phyloP scores from a whole-genome alignment of 2,888 invertebrate species.

The Andrena trimmerana region DNA sequence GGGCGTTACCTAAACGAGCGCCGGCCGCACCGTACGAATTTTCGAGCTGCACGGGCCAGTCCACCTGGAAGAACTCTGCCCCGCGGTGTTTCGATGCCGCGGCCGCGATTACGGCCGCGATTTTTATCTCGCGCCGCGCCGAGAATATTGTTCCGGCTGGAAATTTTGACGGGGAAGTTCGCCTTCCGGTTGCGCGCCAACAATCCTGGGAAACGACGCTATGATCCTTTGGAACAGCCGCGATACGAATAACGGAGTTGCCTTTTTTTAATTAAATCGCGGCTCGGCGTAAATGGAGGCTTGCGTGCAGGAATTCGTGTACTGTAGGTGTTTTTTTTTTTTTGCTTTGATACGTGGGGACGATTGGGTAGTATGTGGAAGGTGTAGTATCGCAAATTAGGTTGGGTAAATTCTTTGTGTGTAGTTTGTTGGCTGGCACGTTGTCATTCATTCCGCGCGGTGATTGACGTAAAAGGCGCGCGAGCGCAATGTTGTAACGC shows the following conservation, averaged over 20 bases:
- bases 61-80: not conserved
- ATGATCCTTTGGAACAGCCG: conserved; percentile 14
- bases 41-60: conserved; percentile 6
- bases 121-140: conserved; percentile 32
- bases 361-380: too few relatives aligned
- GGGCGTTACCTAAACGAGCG: conserved; percentile 19
- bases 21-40: conserved; percentile 1
- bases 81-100: conserved; percentile 4
- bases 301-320: too few relatives aligned
- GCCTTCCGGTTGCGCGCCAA: conserved; percentile 32
- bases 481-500: too few relatives aligned
- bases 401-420: too few relatives aligned
- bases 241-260: not conserved
- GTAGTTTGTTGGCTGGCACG: too few relatives aligned
- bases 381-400: too few relatives aligned
- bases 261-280: conserved; percentile 17
- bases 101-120: conserved; percentile 23
- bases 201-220: conserved; percentile 28
- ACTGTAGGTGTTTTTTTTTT: not conserved
- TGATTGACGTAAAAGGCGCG: too few relatives aligned
- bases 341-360: not conserved
- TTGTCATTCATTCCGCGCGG: too few relatives aligned
- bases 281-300: not conserved
- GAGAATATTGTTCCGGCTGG: conserved; percentile 6
- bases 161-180: conserved; percentile 21